Conservation (phyloP, 2,797 vertebrate genomes). For the Nothura maculosa region DNA sequence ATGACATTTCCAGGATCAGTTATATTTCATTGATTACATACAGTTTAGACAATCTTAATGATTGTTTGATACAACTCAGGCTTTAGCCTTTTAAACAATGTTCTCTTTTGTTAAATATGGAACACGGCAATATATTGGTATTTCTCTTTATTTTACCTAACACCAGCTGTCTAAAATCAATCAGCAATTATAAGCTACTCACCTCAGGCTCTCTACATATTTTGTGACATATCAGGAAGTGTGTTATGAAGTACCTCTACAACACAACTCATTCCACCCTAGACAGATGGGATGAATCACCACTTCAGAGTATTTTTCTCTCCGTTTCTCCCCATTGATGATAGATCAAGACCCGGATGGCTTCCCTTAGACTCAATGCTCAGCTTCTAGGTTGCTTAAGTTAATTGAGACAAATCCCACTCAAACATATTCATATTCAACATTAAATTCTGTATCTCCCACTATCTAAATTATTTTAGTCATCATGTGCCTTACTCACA, state of each 20-base stretch:
- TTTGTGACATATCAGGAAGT: conserved; percentile 42
- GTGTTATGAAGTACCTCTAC: conserved; percentile 43
- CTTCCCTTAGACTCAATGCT: conserved; percentile 17
- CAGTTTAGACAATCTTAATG: background rate
- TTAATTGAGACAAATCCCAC: conserved; percentile 26
- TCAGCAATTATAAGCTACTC: background rate
- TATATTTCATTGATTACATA: background rate
- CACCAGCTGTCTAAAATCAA: background rate
- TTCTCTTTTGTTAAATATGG: background rate
- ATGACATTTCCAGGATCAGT: background rate
- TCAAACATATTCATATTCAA: conserved; percentile 12
- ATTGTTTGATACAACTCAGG: background rate
- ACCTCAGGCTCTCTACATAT: background rate
- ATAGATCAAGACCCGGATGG: background rate
- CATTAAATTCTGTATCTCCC: conserved; percentile 54
- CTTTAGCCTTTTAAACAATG: background rate
- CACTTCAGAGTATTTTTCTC: background rate
- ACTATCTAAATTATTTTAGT: conserved; percentile 50
- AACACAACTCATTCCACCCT: conserved; percentile 22
- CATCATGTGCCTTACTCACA: conserved; percentile 62
- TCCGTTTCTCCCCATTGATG: background rate
- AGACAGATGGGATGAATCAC: conserved; percentile 24
- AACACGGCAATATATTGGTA: background rate
- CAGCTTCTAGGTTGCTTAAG: conserved; percentile 15
- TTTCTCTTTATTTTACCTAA: background rate